Evolutionary conservation across 2,888 invertebrate species (phyloP).

Genomic region (Nudaria mundana): DNA sequence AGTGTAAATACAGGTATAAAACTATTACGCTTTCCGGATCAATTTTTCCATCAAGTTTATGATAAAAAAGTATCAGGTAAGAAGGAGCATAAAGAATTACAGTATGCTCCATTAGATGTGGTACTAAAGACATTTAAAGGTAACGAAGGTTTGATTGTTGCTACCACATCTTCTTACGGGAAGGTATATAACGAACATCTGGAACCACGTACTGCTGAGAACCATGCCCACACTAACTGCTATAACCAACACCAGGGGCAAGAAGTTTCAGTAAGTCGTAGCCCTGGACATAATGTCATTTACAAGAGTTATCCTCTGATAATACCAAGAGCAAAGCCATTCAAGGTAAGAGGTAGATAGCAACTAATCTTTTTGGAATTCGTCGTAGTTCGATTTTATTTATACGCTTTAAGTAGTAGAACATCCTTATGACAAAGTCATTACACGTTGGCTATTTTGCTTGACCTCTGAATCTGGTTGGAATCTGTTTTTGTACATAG

Average conservation of each 20-base stretch:
- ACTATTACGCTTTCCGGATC: background rate
- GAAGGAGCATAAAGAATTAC: slow-evolving; percentile 19
- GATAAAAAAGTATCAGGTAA: background rate
- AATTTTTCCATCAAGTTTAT: slow-evolving; percentile 2
- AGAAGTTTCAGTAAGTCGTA: slow-evolving; percentile 31
- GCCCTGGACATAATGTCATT: slow-evolving; percentile 33
- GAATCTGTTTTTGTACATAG: too few species aligned
- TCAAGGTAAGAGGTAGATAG: slow-evolving; percentile 27
- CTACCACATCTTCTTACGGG: background rate
- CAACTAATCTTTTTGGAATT: background rate
- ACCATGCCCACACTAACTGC: slow-evolving; percentile 15
- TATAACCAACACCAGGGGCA: slow-evolving; percentile 21
- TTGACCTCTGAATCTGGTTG: too few species aligned
- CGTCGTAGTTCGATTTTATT: too few species aligned
- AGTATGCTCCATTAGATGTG: slow-evolving; percentile 37
- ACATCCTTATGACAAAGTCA: too few species aligned
- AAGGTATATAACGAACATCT: slow-evolving; percentile 24
- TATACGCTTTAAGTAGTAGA: too few species aligned
- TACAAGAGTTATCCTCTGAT: slow-evolving; percentile 27
- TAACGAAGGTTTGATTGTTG: background rate
- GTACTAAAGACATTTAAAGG: background rate
- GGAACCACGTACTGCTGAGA: slow-evolving; percentile 32
- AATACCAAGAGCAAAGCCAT: slow-evolving; percentile 11
- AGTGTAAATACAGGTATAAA: background rate
- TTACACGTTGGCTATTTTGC: too few species aligned